Evolutionary conservation across 2,888 invertebrate genomes (phyloP), one percentile per base, ranked within the genome.

Genomic region (Parochlus steinenii): DNA sequence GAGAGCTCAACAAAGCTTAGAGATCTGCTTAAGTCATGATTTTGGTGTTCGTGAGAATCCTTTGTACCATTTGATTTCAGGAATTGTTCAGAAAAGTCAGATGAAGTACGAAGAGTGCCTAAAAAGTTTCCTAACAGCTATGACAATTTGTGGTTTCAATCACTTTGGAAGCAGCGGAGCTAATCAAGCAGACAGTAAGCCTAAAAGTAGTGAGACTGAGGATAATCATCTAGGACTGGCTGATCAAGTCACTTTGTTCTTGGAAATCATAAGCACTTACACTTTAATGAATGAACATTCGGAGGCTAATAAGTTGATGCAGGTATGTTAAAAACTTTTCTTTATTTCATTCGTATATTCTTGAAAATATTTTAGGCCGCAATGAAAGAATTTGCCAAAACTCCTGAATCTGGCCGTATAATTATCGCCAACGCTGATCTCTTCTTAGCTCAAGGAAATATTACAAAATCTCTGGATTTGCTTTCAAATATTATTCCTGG

Each of bases 41-140:
- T 93, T 97, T 52, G 78, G 83, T 58, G 78, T 95, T 1, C 64
- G 92, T 43, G 90, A 93, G 40, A 80, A 83, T 56, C 85, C 92
- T 0, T 64, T 89, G 52, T 97, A 87, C 52, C 86, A 92, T 58
- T 69, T 90, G 41, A 69, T 92, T 2, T 71, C 74, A 44, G 92
- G 90, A 1, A 65, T 83, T 17, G 75, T 93, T 31, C 71, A 82
- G 43, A 87, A 82, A 51, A 69, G 74, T 45, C 68, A 71, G 35
- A 72, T 74, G 12, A 71, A 81, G 46, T 58, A 70, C 4, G 68
- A 73, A 23, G 78, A 78, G 34, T 74, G 81, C 0, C 65, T 85
- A 28, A 71, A 75, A 39, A 79, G 80, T 42, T 71, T 87, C 40
- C 66, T 72, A 33, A 71, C 71, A 5, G 85, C 87, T 8, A 65